phyloP scores from a whole-genome alignment of 2,113 vertebrate genomes.

The Cavia porcellus region DNA sequence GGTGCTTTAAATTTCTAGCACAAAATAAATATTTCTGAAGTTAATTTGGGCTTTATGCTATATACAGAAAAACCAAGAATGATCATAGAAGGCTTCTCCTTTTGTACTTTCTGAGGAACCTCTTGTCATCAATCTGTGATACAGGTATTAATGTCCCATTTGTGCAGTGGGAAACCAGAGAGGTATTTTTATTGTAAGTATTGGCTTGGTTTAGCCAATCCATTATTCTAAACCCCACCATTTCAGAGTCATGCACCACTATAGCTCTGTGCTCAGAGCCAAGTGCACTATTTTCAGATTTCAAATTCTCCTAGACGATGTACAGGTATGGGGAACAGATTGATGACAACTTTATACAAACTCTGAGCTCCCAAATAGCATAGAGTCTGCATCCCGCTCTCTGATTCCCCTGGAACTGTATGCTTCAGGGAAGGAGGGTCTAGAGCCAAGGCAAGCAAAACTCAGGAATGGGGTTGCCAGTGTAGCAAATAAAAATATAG shows the following conservation, averaged over 20 bases:
- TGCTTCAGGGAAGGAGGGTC: neutral
- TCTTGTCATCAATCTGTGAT: neutral
- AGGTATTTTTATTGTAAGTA: neutral
- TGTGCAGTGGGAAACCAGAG: neutral
- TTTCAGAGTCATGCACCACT: neutral
- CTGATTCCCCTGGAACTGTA: neutral
- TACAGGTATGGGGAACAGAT: neutral
- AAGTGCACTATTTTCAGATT: neutral
- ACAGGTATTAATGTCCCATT: neutral
- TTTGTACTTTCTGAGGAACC: neutral
- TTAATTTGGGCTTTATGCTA: conserved; percentile 1
- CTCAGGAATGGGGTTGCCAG: neutral
- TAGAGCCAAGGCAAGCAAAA: neutral
- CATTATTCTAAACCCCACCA: conserved; percentile 10
- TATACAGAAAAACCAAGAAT: neutral
- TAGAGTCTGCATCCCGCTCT: neutral
- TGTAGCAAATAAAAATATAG: neutral
- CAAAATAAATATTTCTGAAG: conserved; percentile 41
- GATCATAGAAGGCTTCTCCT: neutral
- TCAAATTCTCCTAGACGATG: neutral
- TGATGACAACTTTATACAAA: neutral
- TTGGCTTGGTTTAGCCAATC: conserved; percentile 25
- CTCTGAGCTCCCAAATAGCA: neutral
- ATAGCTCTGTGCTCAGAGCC: neutral
- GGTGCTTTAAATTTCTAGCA: neutral